Base-by-base conservation (phyloP, 1,140 invertebrate genomes). In the Drosophila arawakana region DNA sequence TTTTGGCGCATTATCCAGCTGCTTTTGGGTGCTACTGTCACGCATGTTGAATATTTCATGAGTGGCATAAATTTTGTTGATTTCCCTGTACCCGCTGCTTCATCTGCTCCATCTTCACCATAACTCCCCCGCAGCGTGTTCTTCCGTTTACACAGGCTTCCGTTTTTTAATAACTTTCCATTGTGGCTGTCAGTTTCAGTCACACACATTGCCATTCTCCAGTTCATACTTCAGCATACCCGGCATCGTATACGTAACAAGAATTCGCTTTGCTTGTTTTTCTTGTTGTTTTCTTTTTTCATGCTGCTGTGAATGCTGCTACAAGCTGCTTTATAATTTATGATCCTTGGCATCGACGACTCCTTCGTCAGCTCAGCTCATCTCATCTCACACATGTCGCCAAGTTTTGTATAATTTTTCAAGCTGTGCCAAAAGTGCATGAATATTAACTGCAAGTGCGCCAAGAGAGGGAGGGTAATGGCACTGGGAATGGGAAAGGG, bases 251-350 rank as follows among this genome's bases (percentile, higher is more conserved):
- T 41, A 41, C 39, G 39, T 41, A 41, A 11, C 81, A 85, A 68
- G 74, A 66, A 61, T 35, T 81, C 34, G 39, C 49, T 11, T 44
- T 39, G 41, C 35, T 25, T 66, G 35, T 39, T 60, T 25, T 39
- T 63, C 67, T 68, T 58, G 72, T 55, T 49, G 35, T 50, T 55
- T 21, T 39, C 9, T 3, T 7, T 47, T 46, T 11, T 59, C 55
- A 34, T 65, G 39, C 46, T 82, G 62, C 57, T 66, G 63, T 63
- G 68, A 60, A 68, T 78, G 47, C 71, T 71, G 66, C 70, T 69
- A 77, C 77, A 80, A 78, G 80, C 84, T 88, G 84, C 78, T 84
- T 84, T 89, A 88, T 88, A 88, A 88, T 88, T 88, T 88, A 88
- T 88, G 84, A 84, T 88, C 52, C 80, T 76, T 89, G 84, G 80